A percentile compares a stretch with the other conserved stretches of the same genome.
phyloP scores from a whole-genome alignment of 2,797 vertebrate genomes.

The Hippocampus kuda region DNA sequence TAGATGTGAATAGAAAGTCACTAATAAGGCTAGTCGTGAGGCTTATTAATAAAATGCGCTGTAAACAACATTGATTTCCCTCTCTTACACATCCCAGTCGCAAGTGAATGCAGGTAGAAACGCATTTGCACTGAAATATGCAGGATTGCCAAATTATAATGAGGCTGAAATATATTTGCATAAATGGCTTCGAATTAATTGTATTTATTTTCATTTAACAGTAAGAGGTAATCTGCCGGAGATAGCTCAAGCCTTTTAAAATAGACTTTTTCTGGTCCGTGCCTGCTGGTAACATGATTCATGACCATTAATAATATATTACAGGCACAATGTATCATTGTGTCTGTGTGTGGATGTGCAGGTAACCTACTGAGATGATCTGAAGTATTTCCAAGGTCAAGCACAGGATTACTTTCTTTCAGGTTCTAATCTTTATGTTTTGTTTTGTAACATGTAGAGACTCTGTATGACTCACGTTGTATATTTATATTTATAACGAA shows the following conservation, averaged over 20 bases:
- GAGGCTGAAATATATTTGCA: not conserved
- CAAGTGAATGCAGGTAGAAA: slow-evolving; percentile 3
- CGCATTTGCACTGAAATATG: not conserved
- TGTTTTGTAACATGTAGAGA: not conserved
- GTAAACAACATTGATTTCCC: not conserved
- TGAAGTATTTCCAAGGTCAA: slow-evolving; percentile 60
- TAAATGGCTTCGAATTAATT: not conserved
- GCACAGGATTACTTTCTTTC: slow-evolving; percentile 23
- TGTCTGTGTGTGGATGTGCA: slow-evolving; percentile 42
- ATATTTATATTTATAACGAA: not conserved
- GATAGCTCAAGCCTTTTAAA: slow-evolving; percentile 22
- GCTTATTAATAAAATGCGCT: slow-evolving; percentile 10
- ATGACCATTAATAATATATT: slow-evolving; percentile 69
- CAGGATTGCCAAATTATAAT: not conserved
- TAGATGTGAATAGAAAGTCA: slow-evolving; percentile 26
- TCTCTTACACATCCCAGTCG: not conserved
- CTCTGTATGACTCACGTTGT: not conserved
- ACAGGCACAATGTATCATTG: slow-evolving; percentile 66
- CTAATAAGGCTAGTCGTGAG: slow-evolving; percentile 5
- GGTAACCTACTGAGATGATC: slow-evolving; percentile 48
- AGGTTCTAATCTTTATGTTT: not conserved
- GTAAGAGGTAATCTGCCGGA: not conserved
- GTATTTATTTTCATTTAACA: slow-evolving; percentile 18
- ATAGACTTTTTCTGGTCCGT: slow-evolving; percentile 41
- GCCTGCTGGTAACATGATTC: slow-evolving; percentile 68